A percentile compares a stretch with the other conserved stretches of the same genome.
phyloP scores from a whole-genome alignment of 2,888 invertebrate species.

The Synergus itoensis region DNA sequence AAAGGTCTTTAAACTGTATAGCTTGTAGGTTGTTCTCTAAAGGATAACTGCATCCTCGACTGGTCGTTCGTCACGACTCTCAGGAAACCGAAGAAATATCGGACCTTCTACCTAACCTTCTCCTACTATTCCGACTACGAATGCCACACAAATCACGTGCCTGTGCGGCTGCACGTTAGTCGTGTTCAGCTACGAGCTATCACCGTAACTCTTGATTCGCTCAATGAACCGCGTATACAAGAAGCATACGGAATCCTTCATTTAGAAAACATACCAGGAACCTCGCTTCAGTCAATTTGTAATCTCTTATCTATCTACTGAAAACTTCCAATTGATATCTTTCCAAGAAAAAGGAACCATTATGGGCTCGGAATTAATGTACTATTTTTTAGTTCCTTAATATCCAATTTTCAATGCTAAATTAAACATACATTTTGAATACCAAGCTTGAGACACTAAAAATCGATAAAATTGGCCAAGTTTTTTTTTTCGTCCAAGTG shows the following conservation, averaged over 20 bases:
- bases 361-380: too few relatives aligned
- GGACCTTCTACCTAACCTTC: slow-evolving; percentile 47
- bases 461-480: too few relatives aligned
- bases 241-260: neutral
- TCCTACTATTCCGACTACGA: slow-evolving; percentile 43
- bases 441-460: too few relatives aligned
- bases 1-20: slow-evolving; percentile 3
- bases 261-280: slow-evolving; percentile 10
- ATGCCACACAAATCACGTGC: slow-evolving; percentile 50
- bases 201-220: slow-evolving; percentile 49
- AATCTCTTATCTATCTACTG: neutral
- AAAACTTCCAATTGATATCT: neutral
- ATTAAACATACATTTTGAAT: too few relatives aligned
- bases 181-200: slow-evolving; percentile 43
- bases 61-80: slow-evolving; percentile 45
- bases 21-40: neutral
- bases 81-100: slow-evolving; percentile 54
- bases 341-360: neutral
- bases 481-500: too few relatives aligned
- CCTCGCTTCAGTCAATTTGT: neutral
- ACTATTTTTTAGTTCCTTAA: too few relatives aligned
- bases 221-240: neutral
- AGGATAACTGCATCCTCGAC: slow-evolving; percentile 44
- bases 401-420: too few relatives aligned
- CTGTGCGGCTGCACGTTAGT: slow-evolving; percentile 35